phyloP scores from a whole-genome alignment of 2,888 invertebrate genomes.

The Caenorhabditis becei region DNA sequence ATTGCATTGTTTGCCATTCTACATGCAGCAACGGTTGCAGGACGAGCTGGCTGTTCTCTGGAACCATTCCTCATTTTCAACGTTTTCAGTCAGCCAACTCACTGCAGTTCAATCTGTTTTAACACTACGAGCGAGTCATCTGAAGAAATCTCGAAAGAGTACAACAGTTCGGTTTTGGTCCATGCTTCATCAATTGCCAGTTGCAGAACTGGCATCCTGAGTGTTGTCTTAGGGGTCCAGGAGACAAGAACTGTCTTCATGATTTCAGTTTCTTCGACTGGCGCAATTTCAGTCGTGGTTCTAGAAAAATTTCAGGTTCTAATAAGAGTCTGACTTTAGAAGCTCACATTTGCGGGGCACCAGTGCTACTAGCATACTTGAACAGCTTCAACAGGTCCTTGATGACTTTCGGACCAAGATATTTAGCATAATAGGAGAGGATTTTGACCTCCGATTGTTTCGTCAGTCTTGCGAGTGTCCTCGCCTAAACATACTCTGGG shows the following conservation, averaged over 20 bases:
- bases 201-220: neutral
- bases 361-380: neutral
- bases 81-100: no score
- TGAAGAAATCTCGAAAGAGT: neutral
- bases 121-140: neutral
- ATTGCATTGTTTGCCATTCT: neutral
- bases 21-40: neutral
- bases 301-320: neutral
- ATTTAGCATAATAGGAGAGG: neutral
- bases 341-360: neutral
- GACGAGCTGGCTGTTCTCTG: neutral
- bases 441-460: neutral
- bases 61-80: neutral
- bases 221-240: neutral
- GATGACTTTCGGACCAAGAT: neutral
- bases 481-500: no score
- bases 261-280: neutral
- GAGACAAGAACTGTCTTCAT: neutral
- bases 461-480: neutral
- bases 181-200: neutral
- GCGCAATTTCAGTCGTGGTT: neutral
- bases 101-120: neutral
- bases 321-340: neutral
- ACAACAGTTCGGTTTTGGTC: neutral
- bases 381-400: neutral